Evolutionary conservation across 2,797 vertebrate species (phyloP).

Genomic region (Helicolenus hilgendorfi): DNA sequence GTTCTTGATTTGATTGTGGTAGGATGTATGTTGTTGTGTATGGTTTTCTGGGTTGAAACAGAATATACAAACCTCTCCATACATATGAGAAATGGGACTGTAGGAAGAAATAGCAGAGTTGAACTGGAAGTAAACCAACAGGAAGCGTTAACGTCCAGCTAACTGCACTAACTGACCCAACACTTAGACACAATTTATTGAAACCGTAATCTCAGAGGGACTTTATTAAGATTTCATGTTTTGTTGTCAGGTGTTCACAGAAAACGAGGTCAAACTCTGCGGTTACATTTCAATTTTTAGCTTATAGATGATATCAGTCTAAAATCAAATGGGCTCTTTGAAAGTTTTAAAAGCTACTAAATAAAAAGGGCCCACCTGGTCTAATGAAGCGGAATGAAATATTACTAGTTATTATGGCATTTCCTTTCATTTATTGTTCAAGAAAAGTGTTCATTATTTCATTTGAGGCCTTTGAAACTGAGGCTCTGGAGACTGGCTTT

Average conservation of each 20-base stretch:
- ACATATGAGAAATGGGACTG: neutral
- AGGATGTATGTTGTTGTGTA: neutral
- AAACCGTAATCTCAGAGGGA: neutral
- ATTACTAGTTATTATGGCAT: neutral
- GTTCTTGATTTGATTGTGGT: constrained; percentile 46
- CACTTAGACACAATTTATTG: neutral
- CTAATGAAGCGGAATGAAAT: constrained; percentile 2
- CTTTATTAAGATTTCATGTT: constrained; percentile 23
- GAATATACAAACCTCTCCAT: neutral
- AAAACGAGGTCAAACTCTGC: constrained; percentile 1
- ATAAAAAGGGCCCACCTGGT: neutral
- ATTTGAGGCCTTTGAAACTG: neutral
- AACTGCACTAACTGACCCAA: neutral
- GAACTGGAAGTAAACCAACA: neutral
- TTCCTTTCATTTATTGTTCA: constrained; percentile 33
- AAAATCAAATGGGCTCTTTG: constrained; percentile 12
- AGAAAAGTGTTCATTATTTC: constrained; percentile 16
- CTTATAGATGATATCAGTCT: neutral
- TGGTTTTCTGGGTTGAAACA: neutral
- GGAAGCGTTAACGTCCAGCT: neutral
- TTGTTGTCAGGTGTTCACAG: neutral
- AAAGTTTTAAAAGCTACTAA: neutral
- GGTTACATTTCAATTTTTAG: neutral
- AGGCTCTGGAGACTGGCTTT: neutral
- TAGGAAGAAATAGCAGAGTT: neutral